These are phyloP conservation scores for Anas platyrhynchos DNA, from an alignment of 2,113 vertebrate species.

Conservation along the genomic window DNA sequence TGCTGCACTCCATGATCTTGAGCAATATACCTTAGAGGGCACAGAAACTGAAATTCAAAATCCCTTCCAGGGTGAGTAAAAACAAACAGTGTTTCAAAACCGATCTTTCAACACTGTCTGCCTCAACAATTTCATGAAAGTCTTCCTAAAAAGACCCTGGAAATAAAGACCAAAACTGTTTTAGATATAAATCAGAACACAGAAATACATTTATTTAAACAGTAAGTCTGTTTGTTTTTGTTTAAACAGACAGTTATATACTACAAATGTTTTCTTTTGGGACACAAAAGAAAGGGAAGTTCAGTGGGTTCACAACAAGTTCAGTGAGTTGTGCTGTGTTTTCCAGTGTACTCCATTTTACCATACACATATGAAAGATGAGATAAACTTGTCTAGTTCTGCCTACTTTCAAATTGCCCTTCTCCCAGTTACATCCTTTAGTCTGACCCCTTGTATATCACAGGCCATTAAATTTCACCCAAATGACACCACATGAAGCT, in stretches of 20 bases:
- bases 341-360: neutral
- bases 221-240: neutral
- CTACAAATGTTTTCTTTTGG: conserved; percentile 15
- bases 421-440: neutral
- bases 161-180: conserved; percentile 17
- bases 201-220: conserved; percentile 37
- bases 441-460: neutral
- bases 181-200: neutral
- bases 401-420: neutral
- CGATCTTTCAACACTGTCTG: conserved; percentile 15
- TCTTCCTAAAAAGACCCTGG: conserved; percentile 12
- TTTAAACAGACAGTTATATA: neutral
- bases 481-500: neutral
- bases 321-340: neutral
- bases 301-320: neutral
- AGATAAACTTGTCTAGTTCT: neutral
- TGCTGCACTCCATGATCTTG: neutral
- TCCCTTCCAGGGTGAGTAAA: neutral
- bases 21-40: neutral
- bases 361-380: neutral
- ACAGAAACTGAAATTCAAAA: conserved; percentile 31
- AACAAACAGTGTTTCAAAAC: conserved; percentile 40
- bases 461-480: neutral
- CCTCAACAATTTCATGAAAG: neutral
- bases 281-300: conserved; percentile 4